Base-by-base conservation (phyloP, 2,113 vertebrate species). In the Hiodon tergisus region DNA sequence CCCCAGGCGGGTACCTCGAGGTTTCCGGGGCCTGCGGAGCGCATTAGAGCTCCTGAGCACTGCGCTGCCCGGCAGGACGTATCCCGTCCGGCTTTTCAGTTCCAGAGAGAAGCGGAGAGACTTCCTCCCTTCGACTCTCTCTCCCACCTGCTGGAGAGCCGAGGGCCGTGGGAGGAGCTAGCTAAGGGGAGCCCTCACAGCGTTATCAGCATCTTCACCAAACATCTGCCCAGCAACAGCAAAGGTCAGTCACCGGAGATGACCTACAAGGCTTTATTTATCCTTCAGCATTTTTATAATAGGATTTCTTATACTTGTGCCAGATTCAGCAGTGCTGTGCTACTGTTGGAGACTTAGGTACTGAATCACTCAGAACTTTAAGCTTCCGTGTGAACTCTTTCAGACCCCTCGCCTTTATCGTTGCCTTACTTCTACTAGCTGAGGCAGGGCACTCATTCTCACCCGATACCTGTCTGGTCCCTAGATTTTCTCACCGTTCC, bases 201-300 rank as follows among this genome's bases (percentile, higher is more conserved):
- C 9, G 95, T 98, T 72, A 98, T 99, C 88, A 98, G 95, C 85
- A 96, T 99, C 84, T 99, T 95, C 83, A 90, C 93, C 0, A 98
- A 93, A 86, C 95, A 92, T 69, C 90, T 93, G n/a, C 92, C 92
- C 10, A 83, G 89, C 59, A 86, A 89, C 76, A 87, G 83, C 76
- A 93, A 92, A 94, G 94, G 96, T 97, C 78, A 90, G 88, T 80
- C 10, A 69, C 3, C 46, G 69, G 16, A 57, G 47, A 6, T 8
- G 53, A 7, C 4, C 59, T 61, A n/a, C 17, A 14, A 10, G 57
- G 57, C 57, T 2, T 59, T 59, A 2, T 3, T 31, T 31, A 31
- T 31, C 31, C 31, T 31, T 31, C 31, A 31, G 31, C 31, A 31
- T 31, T 31, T 31, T 31, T 31, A 31, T 31, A 31, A 31, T 31